Base-by-base conservation (phyloP, 2,888 invertebrate genomes). In the Dryomyza anilis region DNA sequence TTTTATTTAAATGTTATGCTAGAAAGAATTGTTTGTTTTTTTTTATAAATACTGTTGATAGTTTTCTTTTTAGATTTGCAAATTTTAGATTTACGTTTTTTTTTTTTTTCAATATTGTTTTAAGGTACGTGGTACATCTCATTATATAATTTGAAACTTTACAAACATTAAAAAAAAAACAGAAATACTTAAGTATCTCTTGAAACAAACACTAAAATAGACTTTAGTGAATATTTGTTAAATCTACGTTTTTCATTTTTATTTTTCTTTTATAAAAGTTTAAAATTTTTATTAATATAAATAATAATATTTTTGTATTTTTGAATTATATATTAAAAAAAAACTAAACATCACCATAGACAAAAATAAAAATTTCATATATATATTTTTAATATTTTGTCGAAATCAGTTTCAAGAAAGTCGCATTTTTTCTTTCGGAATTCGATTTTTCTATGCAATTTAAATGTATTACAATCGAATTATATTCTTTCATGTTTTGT, bases 121-220 rank as follows among this genome's bases (percentile, higher is more conserved):
- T 45, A 60, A 69, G 72, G 70, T 72, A 71, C 67, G 56, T 63
- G 72, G 75, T 74, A 70, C 70, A 72, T 71, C 72, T 73, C 52
- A 27, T 33, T 56, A 19, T 21, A 23, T n/a, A 25, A 25, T 39
- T 39, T n/a, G 39, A 39, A 39, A 39, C 39, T 12, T 14, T 14
- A 3, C 8, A 39, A 39, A 3, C 14, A 39, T 3, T 12, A 12
- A 33, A 33, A 7, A 12, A 33, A 33, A 33, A 8, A 33, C 33
- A 33, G 33, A 33, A 33, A 12, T 33, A 8, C 33, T 33, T n/a
- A n/a, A n/a, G n/a, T n/a, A n/a, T n/a, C n/a, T n/a, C n/a, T n/a
- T n/a, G n/a, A n/a, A n/a, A n/a, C n/a, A n/a, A n/a, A n/a, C n/a
- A n/a, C n/a, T n/a, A n/a, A n/a, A n/a, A n/a, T n/a, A n/a, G n/a